Conservation (phyloP, 1,140 invertebrate genomes). For the Procambarus clarkii region DNA sequence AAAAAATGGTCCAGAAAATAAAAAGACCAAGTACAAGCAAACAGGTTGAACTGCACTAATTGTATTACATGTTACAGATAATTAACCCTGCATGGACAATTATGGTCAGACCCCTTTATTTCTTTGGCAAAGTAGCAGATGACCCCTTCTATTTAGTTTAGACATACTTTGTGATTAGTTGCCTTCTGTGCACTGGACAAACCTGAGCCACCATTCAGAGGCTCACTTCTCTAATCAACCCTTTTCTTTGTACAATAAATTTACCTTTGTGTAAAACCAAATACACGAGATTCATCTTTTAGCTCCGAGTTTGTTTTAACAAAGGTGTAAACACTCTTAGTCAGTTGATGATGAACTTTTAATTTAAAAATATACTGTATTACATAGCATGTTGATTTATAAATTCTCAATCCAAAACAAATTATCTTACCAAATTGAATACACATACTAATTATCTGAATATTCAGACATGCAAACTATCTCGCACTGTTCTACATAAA, state of each 20-base stretch:
- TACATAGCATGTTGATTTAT: not conserved
- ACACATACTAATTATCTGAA: no score
- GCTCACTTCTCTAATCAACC: not conserved
- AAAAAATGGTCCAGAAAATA: not conserved
- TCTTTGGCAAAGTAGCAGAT: conserved; percentile 40
- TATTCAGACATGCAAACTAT: not conserved
- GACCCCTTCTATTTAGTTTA: not conserved
- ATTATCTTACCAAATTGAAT: no score
- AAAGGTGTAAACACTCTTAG: not conserved
- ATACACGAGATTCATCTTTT: not conserved
- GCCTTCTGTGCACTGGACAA: not conserved
- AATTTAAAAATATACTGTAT: not conserved
- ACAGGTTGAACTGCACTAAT: not conserved
- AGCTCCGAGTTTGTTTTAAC: not conserved
- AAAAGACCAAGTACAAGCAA: not conserved
- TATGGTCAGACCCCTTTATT: conserved; percentile 38
- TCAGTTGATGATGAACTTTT: not conserved
- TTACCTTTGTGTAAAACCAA: not conserved
- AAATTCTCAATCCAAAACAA: no score
- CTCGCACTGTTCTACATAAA: conserved; percentile 6
- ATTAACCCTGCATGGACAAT: not conserved
- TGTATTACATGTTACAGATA: not conserved
- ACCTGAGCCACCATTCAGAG: not conserved
- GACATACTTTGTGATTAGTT: not conserved
- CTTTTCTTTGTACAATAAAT: conserved; percentile 1